Evolutionary conservation across 2,797 vertebrate genomes (phyloP).

Genomic region (Characodon lateralis): DNA sequence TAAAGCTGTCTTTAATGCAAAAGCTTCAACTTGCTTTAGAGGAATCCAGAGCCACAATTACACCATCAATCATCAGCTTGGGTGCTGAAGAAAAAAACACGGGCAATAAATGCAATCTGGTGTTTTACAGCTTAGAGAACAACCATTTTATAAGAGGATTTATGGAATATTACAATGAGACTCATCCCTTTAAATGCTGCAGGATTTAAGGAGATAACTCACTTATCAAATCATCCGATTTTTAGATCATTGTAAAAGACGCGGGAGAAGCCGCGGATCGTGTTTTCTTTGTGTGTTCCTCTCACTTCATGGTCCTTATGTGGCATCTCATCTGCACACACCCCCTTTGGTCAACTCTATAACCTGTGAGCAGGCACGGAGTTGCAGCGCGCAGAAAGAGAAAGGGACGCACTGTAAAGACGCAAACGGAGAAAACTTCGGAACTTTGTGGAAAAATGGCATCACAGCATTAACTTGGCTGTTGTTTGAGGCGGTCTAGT

Average conservation of each 20-base stretch:
- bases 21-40: slow-evolving; percentile 2
- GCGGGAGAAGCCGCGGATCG: slow-evolving; percentile 14
- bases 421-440: background rate
- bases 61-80: slow-evolving; percentile 6
- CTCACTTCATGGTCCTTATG: slow-evolving; percentile 52
- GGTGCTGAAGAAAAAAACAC: background rate
- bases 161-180: slow-evolving; percentile 14
- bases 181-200: slow-evolving; percentile 16
- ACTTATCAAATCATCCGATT: slow-evolving; percentile 20
- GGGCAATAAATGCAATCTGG: background rate
- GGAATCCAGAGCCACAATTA: background rate
- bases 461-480: too few species aligned
- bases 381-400: slow-evolving; percentile 53
- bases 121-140: background rate
- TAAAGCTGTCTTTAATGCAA: background rate
- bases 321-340: slow-evolving; percentile 46
- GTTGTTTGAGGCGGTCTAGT: background rate
- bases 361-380: slow-evolving; percentile 66
- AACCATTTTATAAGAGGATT: slow-evolving; percentile 8
- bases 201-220: slow-evolving; percentile 19
- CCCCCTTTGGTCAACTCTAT: slow-evolving; percentile 15
- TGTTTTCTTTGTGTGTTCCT: slow-evolving; percentile 8
- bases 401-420: slow-evolving; percentile 10
- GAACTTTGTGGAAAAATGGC: background rate
- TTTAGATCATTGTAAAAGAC: slow-evolving; percentile 27